Conservation (phyloP, 2,113 vertebrate genomes). For the Sceloporus undulatus region DNA sequence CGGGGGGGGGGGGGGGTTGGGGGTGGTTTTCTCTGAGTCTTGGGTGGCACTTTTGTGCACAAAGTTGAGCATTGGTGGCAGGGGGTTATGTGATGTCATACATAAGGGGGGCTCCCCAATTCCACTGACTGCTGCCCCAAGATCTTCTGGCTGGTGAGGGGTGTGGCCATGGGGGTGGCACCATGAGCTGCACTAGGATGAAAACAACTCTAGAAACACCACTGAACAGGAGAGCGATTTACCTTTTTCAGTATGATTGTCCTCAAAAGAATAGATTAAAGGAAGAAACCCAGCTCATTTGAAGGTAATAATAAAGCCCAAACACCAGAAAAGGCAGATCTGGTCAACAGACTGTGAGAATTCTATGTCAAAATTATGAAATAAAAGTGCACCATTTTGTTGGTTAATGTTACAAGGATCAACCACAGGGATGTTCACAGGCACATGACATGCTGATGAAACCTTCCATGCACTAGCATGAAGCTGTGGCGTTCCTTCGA, state of each 20-base stretch:
- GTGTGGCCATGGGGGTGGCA: too few relatives aligned
- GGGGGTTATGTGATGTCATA: too few relatives aligned
- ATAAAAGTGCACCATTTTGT: constrained; percentile 86
- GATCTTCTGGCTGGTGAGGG: too few relatives aligned
- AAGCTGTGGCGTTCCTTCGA: constrained; percentile 96
- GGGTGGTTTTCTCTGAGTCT: too few relatives aligned
- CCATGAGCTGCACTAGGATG: too few relatives aligned
- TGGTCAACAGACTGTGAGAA: not conserved
- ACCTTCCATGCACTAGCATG: constrained; percentile 96
- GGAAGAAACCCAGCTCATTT: not conserved
- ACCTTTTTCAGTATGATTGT: not conserved
- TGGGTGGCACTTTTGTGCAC: too few relatives aligned
- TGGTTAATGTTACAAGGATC: constrained; percentile 95
- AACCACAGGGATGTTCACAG: constrained; percentile 91
- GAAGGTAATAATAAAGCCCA: not conserved
- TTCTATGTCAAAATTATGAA: not conserved
- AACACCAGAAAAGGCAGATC: not conserved
- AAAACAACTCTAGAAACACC: too few relatives aligned
- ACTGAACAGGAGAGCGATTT: not conserved
- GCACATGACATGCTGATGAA: constrained; percentile 91
- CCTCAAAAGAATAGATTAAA: constrained; percentile 20
- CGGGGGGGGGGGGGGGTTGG: too few relatives aligned
- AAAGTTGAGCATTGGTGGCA: too few relatives aligned
- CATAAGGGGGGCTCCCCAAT: too few relatives aligned
- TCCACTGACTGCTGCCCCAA: too few relatives aligned